These are phyloP conservation scores for Drosophila ustulata DNA, from an alignment of 2,888 invertebrate species.

Conservation along the genomic window DNA sequence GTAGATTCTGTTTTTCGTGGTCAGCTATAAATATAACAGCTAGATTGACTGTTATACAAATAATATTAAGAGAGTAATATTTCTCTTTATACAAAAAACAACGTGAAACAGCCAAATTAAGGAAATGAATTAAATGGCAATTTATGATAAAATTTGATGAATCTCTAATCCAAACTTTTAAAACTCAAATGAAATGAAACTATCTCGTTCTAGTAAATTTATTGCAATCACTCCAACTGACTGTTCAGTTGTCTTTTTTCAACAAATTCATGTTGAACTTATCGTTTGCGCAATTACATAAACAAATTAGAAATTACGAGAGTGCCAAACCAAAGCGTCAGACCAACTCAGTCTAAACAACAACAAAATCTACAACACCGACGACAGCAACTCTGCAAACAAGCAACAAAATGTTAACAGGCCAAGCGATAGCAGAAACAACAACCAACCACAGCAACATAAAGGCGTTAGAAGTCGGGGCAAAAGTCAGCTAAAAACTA, in stretches of 20 bases:
- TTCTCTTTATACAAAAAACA: background rate
- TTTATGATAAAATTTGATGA: no score
- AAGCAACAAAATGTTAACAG: slow-evolving; percentile 49
- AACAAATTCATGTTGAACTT: slow-evolving; percentile 34
- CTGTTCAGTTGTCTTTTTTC: slow-evolving; percentile 33
- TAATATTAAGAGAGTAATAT: background rate
- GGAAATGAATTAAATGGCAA: no score
- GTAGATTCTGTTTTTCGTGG: background rate
- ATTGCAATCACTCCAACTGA: slow-evolving; percentile 11
- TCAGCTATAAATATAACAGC: background rate
- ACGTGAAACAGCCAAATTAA: background rate
- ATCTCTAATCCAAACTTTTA: no score
- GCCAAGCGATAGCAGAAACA: slow-evolving; percentile 32
- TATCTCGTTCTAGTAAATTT: background rate
- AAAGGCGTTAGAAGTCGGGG: slow-evolving; percentile 13
- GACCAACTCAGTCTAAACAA: background rate
- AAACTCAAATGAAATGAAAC: background rate
- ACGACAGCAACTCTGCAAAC: slow-evolving; percentile 19
- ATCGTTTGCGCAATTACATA: slow-evolving; percentile 43
- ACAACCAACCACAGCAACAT: slow-evolving; percentile 19
- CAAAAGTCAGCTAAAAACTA: slow-evolving; percentile 65
- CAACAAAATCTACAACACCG: background rate
- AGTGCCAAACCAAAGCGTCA: slow-evolving; percentile 8
- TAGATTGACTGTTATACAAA: background rate
- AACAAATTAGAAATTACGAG: slow-evolving; percentile 62